These are phyloP conservation scores for Notarius quadriscutis DNA, from an alignment of 2,113 vertebrate genomes.

Conservation along the genomic window DNA sequence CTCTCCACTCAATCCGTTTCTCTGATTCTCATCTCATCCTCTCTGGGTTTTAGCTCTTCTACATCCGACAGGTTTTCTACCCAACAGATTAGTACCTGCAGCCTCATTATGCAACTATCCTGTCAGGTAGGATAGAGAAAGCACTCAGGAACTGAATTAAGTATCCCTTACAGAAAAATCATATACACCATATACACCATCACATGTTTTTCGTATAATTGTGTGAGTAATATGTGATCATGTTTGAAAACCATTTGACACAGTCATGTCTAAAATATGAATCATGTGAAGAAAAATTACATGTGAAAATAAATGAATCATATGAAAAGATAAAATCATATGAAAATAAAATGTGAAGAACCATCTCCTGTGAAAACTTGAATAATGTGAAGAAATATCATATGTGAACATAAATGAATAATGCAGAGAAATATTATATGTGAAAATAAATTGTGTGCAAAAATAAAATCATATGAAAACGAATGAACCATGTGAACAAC, in stretches of 20 bases:
- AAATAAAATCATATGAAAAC: neutral
- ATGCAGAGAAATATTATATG: too few relatives aligned
- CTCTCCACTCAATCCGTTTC: neutral
- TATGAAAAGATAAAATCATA: neutral
- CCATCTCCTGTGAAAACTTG: too few relatives aligned
- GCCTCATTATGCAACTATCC: slow-evolving; percentile 36
- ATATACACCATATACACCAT: too few relatives aligned
- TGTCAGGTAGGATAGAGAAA: neutral
- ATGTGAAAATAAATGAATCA: neutral
- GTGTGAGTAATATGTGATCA: neutral
- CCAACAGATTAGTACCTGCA: slow-evolving; percentile 43
- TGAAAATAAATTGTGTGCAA: neutral
- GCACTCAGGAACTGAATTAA: neutral
- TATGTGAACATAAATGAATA: too few relatives aligned
- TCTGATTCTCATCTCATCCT: slow-evolving; percentile 14
- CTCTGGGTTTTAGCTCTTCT: neutral
- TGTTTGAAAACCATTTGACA: neutral
- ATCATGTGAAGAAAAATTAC: neutral
- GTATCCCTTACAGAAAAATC: neutral
- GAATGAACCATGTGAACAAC: neutral
- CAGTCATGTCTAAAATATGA: neutral
- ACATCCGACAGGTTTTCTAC: slow-evolving; percentile 35
- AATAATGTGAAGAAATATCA: too few relatives aligned
- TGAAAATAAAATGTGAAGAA: neutral
- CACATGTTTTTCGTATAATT: neutral